phyloP scores from a whole-genome alignment of 2,888 invertebrate genomes.

The Monoplex corrugatus region DNA sequence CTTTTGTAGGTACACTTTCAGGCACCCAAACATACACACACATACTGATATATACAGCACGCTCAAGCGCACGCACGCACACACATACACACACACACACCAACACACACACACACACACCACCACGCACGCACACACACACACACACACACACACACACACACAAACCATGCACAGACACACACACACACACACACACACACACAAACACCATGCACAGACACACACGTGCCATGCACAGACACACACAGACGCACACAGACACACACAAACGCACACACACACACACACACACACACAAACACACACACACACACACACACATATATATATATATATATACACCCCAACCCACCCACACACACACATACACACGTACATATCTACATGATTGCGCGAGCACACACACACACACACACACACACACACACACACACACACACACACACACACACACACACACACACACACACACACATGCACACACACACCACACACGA shows the following conservation, averaged over 20 bases:
- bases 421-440: constrained; percentile 4
- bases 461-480: background rate
- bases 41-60: background rate
- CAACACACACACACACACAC: background rate
- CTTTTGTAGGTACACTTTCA: too few species aligned
- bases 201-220: background rate
- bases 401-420: constrained; percentile 18
- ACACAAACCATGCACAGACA: background rate
- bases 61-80: background rate
- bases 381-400: background rate
- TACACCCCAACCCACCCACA: background rate
- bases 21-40: too few species aligned
- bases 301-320: constrained; percentile 18
- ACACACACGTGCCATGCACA: background rate
- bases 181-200: background rate
- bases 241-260: constrained; percentile 15
- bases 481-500: background rate
- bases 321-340: background rate
- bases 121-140: background rate
- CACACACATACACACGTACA: background rate
- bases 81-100: background rate
- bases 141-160: constrained; percentile 12
- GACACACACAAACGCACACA: constrained; percentile 18
- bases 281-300: constrained; percentile 24
- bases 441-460: constrained; percentile 2